Conservation (phyloP, 2,888 invertebrate genomes). For the Orgyia antiqua region DNA sequence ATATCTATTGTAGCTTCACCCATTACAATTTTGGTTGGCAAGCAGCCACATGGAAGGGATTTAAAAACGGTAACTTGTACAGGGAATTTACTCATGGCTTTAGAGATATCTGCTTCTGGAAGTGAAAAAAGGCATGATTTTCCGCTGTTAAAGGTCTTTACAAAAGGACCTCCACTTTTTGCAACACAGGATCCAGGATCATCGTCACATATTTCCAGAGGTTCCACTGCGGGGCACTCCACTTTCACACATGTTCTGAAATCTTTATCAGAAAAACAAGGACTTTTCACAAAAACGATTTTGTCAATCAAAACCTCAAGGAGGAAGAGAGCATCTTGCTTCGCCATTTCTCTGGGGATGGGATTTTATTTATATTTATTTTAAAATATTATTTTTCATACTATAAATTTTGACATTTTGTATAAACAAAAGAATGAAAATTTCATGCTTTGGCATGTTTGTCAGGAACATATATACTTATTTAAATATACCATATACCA, state of each 20-base stretch:
- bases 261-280: conserved; percentile 63
- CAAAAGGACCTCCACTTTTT: conserved; percentile 55
- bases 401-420: conserved; percentile 34
- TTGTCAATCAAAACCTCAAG: conserved; percentile 81
- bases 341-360: conserved; percentile 58
- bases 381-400: conserved; percentile 21
- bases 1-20: conserved; percentile 79
- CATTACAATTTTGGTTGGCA: conserved; percentile 80
- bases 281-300: conserved; percentile 54
- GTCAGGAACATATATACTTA: no score
- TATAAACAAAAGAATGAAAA: conserved; percentile 39
- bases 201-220: conserved; percentile 80
- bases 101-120: conserved; percentile 69
- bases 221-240: conserved; percentile 76
- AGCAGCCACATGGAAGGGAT: conserved; percentile 78
- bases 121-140: conserved; percentile 84
- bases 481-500: no score
- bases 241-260: conserved; percentile 80
- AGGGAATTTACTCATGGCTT: conserved; percentile 75
- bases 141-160: conserved; percentile 78
- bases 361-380: conserved; percentile 34
- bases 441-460: no score
- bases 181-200: conserved; percentile 61
- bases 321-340: conserved; percentile 79
- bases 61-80: conserved; percentile 77